Evolutionary conservation across 2,888 invertebrate species (phyloP).

Genomic region (Gasteruption jaculator): DNA sequence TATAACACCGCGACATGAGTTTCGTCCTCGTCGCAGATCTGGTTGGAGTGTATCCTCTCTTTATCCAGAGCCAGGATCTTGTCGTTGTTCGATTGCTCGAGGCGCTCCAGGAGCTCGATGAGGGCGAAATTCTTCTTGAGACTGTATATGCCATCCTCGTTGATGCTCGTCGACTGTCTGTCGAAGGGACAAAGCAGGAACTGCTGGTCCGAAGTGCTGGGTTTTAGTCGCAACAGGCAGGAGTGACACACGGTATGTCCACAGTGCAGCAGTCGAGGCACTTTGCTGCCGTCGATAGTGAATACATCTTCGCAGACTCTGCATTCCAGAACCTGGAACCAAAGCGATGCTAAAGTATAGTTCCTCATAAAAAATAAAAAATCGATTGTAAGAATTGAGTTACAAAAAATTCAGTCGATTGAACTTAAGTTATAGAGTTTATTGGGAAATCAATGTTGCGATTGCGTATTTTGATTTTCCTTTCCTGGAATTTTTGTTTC

Average conservation of each 20-base stretch:
- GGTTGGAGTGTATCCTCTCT: slow-evolving; percentile 36
- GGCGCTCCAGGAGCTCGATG: slow-evolving; percentile 55
- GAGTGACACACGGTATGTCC: slow-evolving; percentile 59
- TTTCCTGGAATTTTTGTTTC: no score
- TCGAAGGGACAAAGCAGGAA: slow-evolving; percentile 57
- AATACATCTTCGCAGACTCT: slow-evolving; percentile 58
- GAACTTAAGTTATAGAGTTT: no score
- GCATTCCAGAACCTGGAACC: slow-evolving; percentile 54
- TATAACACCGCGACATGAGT: slow-evolving; percentile 56
- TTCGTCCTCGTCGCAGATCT: slow-evolving; percentile 57
- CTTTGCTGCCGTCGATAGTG: slow-evolving; percentile 55
- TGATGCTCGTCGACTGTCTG: slow-evolving; percentile 55
- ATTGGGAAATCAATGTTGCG: no score
- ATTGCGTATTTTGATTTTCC: no score
- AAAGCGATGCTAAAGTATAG: no score
- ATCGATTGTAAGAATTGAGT: no score
- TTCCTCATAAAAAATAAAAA: no score
- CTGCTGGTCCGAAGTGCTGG: slow-evolving; percentile 28
- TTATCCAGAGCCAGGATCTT: slow-evolving; percentile 39
- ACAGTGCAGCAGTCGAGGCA: slow-evolving; percentile 55
- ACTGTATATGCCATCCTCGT: slow-evolving; percentile 51
- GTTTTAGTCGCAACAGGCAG: slow-evolving; percentile 53
- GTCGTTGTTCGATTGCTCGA: slow-evolving; percentile 48
- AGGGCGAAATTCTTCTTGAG: slow-evolving; percentile 60
- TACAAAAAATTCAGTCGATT: no score